phyloP scores from a whole-genome alignment of 2,797 vertebrate species.

The Ibycter americanus region DNA sequence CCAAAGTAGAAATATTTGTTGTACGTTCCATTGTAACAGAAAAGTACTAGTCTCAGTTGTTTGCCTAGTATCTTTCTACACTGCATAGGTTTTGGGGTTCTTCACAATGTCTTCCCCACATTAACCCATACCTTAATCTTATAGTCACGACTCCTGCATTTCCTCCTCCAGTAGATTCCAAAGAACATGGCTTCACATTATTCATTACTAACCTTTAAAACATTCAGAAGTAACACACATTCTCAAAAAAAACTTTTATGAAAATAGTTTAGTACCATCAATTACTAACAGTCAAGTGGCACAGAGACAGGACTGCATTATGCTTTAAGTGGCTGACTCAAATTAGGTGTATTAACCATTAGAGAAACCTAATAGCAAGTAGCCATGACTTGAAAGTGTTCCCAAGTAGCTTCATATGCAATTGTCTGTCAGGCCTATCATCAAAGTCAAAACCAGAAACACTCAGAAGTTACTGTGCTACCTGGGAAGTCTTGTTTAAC shows the following conservation, averaged over 20 bases:
- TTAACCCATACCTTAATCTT: neutral
- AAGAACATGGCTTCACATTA: neutral
- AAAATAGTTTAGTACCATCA: neutral
- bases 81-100: neutral
- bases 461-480: neutral
- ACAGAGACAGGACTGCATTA: neutral
- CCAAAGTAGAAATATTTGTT: neutral
- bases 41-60: neutral
- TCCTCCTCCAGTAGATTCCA: neutral
- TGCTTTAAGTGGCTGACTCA: neutral
- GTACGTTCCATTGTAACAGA: accelerated
- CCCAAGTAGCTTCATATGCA: neutral
- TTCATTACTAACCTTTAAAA: neutral
- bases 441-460: neutral
- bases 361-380: neutral
- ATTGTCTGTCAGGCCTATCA: neutral
- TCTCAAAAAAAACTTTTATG: neutral
- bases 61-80: neutral
- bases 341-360: neutral
- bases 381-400: neutral
- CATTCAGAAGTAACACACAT: neutral
- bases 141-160: neutral
- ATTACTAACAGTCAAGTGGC: neutral
- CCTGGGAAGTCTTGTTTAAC: neutral
- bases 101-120: neutral